Conservation (phyloP, 2,113 vertebrate genomes). For the Actinemys pallida region DNA sequence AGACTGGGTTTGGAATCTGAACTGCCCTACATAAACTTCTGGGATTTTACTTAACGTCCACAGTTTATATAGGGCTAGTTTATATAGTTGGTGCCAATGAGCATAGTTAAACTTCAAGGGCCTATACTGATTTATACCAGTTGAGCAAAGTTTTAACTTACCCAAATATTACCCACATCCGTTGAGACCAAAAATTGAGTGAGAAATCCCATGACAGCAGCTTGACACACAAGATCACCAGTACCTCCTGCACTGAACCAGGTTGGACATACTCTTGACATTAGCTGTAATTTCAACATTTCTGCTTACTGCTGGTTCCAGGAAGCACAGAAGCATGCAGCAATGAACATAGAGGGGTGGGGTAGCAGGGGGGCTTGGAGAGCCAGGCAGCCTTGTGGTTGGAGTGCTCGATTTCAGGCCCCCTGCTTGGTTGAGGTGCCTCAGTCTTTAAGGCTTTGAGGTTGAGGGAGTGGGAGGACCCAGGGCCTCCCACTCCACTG, state of each 20-base stretch:
- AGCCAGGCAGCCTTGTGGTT: not conserved
- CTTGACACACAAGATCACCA: not conserved
- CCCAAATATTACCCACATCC: not conserved
- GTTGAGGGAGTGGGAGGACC: not conserved
- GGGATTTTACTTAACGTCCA: not conserved
- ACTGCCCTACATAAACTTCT: not conserved
- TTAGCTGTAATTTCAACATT: not conserved
- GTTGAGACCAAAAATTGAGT: not conserved
- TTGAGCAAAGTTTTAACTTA: not conserved
- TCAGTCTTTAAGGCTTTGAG: not conserved
- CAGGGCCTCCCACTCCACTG: not conserved
- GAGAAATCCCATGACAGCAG: not conserved
- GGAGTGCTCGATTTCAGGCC: not conserved
- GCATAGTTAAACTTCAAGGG: not conserved
- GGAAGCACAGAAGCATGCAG: not conserved
- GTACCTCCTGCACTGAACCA: not conserved
- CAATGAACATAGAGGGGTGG: fast-evolving
- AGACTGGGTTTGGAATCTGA: not conserved
- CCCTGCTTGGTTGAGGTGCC: not conserved
- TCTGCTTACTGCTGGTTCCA: not conserved
- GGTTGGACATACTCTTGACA: not conserved
- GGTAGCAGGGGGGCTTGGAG: not conserved
- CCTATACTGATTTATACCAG: not conserved
- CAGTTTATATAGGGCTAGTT: not conserved
- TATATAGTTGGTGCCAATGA: not conserved